These are phyloP conservation scores for Drosophila prolongata DNA, from an alignment of 2,888 invertebrate species.

Conservation along the genomic window DNA sequence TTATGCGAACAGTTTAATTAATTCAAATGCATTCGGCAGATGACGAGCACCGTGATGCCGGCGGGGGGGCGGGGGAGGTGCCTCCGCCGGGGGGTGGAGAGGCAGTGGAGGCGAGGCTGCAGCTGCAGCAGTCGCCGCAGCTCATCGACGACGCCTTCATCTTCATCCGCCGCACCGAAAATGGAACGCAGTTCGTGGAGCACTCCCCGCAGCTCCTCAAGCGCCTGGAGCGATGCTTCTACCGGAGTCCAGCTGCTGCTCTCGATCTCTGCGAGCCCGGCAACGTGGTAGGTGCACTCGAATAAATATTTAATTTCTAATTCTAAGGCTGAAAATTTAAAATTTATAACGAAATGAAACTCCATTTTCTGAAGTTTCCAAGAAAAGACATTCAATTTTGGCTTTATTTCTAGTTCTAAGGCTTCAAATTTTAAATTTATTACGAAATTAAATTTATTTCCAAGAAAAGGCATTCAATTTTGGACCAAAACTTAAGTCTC, in stretches of 20 bases:
- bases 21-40: slow-evolving; percentile 72
- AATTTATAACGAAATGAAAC: no score
- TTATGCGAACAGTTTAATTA: slow-evolving; percentile 76
- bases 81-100: no score
- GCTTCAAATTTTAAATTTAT: no score
- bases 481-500: no score
- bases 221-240: slow-evolving; percentile 83
- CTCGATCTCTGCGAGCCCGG: slow-evolving; percentile 84
- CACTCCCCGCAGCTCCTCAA: slow-evolving; percentile 82
- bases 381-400: no score
- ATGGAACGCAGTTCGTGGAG: slow-evolving; percentile 83
- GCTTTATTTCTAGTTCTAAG: no score
- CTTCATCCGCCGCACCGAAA: slow-evolving; percentile 83
- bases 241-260: slow-evolving; percentile 83
- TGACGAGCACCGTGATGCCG: slow-evolving; percentile 18
- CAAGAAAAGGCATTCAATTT: no score
- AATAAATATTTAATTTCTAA: background rate
- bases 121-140: slow-evolving; percentile 82
- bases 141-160: slow-evolving; percentile 84
- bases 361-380: no score
- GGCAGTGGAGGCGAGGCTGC: slow-evolving; percentile 60
- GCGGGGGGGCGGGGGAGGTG: background rate
- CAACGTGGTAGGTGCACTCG: slow-evolving; percentile 81
- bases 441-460: no score
- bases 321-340: background rate